Evolutionary conservation across 2,113 vertebrate species (phyloP).

Genomic region (Nothobranchius furzeri): DNA sequence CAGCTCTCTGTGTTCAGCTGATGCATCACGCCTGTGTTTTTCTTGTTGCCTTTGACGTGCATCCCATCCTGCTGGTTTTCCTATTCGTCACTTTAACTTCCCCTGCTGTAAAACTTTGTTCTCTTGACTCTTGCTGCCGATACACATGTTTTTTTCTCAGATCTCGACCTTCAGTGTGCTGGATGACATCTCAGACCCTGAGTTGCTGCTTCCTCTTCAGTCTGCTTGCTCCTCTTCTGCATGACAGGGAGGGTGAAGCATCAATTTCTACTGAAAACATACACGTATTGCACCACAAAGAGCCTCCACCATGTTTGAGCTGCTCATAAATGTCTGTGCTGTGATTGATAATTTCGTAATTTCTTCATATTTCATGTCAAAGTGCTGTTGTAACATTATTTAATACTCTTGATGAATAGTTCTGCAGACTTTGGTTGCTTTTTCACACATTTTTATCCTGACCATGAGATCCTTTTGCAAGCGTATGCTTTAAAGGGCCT

Average conservation of each 20-base stretch:
- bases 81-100: slow-evolving; percentile 13
- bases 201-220: background rate
- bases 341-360: no score
- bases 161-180: slow-evolving; percentile 19
- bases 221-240: background rate
- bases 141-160: background rate
- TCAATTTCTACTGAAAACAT: no score
- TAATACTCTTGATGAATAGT: no score
- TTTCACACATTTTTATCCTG: background rate
- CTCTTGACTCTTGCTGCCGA: slow-evolving; percentile 11
- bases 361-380: no score
- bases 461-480: no score
- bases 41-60: slow-evolving; percentile 15
- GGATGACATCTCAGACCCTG: slow-evolving; percentile 1
- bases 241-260: no score
- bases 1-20: background rate
- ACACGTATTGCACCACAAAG: no score
- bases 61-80: background rate
- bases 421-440: no score
- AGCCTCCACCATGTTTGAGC: no score
- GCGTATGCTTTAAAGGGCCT: no score
- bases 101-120: slow-evolving; percentile 19
- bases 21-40: slow-evolving; percentile 9
- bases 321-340: no score
- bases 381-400: no score